Percentiles rank a stretch among this genome's conserved stretches.
Evolutionary conservation across 2,113 vertebrate species (phyloP).

Genomic region (Perca flavescens): DNA sequence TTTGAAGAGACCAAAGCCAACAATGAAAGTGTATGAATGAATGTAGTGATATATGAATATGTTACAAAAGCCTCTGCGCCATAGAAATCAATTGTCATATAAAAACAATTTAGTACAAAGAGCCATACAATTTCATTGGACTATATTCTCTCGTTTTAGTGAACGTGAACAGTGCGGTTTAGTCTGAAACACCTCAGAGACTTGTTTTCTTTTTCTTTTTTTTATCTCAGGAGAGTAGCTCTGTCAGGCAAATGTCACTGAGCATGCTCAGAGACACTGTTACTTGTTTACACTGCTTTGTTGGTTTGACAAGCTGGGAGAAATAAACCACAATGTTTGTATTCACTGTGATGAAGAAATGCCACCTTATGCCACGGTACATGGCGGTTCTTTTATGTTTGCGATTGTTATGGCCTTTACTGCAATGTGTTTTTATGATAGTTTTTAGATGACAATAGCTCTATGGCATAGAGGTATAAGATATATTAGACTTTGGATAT

Average conservation of each 20-base stretch:
- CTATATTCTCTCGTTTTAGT: conserved; percentile 18
- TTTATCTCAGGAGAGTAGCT: conserved; percentile 41
- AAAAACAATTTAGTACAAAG: neutral
- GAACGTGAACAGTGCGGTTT: conserved; percentile 32
- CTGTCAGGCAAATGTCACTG: conserved; percentile 46
- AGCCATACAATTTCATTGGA: neutral
- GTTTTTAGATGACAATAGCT: neutral
- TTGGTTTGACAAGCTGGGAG: conserved; percentile 22
- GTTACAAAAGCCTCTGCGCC: neutral
- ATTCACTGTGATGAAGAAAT: conserved; percentile 18
- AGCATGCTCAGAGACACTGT: conserved; percentile 52
- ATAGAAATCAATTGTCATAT: conserved; percentile 17
- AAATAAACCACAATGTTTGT: conserved; percentile 6
- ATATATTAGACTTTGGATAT: conserved; percentile 11
- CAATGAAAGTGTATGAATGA: conserved; percentile 8
- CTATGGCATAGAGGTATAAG: neutral
- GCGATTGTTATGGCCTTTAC: no score
- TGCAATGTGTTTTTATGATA: neutral
- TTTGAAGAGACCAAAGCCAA: conserved; percentile 11
- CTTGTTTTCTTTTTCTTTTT: neutral
- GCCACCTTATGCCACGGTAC: neutral
- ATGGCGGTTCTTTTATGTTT: neutral
- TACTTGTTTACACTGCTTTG: conserved; percentile 32
- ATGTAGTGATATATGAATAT: conserved; percentile 3
- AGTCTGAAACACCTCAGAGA: conserved; percentile 45